Evolutionary conservation across 2,888 invertebrate genomes (phyloP), one percentile per base, ranked within the genome.

Genomic region (Tribolium freemani): DNA sequence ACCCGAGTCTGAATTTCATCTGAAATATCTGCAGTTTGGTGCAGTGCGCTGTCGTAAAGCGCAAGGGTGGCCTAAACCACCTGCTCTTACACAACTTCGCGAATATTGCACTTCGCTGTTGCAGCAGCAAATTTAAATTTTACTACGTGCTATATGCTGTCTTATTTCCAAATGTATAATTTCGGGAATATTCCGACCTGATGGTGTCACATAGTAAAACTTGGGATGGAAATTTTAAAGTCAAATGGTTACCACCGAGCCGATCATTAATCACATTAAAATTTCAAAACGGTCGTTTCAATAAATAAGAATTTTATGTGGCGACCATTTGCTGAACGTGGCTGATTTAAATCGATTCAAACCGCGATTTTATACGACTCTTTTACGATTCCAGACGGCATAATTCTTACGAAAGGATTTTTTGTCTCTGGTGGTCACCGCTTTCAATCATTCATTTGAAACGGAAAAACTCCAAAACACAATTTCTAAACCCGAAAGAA

Each of bases 21-120:
- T 56, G 46, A 56, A 66, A 71, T 66, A 66, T 71, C 71, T 71
- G 71, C 71, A 71, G 71, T 71, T 71, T 71, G 71, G 64, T 71
- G 71, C 71, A 71, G 56, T 71, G 71, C 71, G 66, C 64, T 71
- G 44, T 66, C 71, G 66, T 71, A 71, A 71, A 71, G 71, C 54
- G 70, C 70, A 70, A 70, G 53, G 53, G 21, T 48, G 56, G 30
- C 53, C 58, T 60, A 53, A 69, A 69, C 70, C 63, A 69, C 69
- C 69, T 69, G 69, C 69, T 58, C 58, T 46, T 58, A 31, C 46
- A 53, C 44, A 45, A 66, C 8, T 51, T 51, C 20, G 58, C 58
- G 51, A 69, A 69, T 51, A 58, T 69, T 69, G 69, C 58, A 69
- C 51, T 67, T 63, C 30, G 13, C 11, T 31, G 64, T 26, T 48